Evolutionary conservation across 2,113 vertebrate genomes (phyloP), one percentile per base, ranked within the genome.

Genomic region (Pterocles orientalis): DNA sequence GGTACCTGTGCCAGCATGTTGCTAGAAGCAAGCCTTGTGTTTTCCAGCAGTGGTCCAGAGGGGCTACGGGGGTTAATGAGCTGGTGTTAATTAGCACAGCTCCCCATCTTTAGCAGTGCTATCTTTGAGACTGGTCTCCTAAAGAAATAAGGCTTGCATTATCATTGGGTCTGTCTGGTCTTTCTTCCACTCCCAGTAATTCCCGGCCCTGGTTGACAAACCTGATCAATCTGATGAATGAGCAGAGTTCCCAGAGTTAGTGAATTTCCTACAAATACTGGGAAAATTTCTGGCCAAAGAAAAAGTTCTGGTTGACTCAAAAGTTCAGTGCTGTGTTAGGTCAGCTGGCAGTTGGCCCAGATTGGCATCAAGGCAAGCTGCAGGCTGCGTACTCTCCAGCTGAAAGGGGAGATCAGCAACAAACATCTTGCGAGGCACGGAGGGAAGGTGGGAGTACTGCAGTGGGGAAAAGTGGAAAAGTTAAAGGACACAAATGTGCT

Each of bases 1-100:
- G 53, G 10, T 18, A 23, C 18, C 36, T 1, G 0, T 57, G 45
- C 47, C 64, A 81, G 61, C 11, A 53, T 4, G 0, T 9, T 76
- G 65, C 70, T 47, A 56, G 84, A 75, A 87, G 69, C 56, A 34
- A 94, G 24, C n/a, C 39, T 51, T 75, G 33, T 47, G 4, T 79
- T 82, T 45, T 65, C 82, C 62, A 75, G 75, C 45, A 65, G 50
- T 2, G 3, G 4, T 41, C 53, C 50, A 58, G 51, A 76, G 78
- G 45, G 45, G 25, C 36, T 45, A 6, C 0, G 0, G 51, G 70
- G 51, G 66, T 87, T 93, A 84, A 85, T 75, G 20, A 60, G n/a
- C 18, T 23, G 14, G 15, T 31, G n/a, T 61, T 87, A 89, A 91
- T 76, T 84, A 91, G 39, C 39, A 75, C 20, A 33, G 51, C n/a